Evolutionary conservation across 2,113 vertebrate genomes (phyloP).

Genomic region (Psammodynastes pulverulentus): DNA sequence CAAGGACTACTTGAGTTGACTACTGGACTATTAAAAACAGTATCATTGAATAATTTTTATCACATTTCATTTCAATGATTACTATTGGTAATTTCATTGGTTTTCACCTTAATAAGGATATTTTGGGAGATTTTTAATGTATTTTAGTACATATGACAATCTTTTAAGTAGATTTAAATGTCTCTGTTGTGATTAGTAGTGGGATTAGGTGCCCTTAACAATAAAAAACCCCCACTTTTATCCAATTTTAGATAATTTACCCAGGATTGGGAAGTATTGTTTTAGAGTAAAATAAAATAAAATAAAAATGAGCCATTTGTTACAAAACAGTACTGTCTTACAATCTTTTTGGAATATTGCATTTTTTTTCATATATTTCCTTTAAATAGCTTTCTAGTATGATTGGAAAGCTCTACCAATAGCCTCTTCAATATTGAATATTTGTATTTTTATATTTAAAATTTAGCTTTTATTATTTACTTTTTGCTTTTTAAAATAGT

Average conservation of each 20-base stretch:
- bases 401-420: neutral
- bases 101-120: neutral
- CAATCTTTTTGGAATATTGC: neutral
- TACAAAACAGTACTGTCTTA: neutral
- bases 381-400: neutral
- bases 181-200: neutral
- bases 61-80: neutral
- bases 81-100: neutral
- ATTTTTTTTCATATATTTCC: neutral
- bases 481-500: neutral
- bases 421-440: neutral
- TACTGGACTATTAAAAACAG: neutral
- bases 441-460: neutral
- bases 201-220: neutral
- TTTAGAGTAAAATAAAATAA: neutral
- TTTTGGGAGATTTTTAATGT: neutral
- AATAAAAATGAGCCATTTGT: neutral
- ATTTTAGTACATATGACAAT: neutral
- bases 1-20: neutral
- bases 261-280: neutral
- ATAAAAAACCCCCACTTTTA: neutral
- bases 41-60: neutral
- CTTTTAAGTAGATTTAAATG: neutral
- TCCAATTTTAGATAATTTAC: neutral
- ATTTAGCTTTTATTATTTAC: neutral